phyloP scores from a whole-genome alignment of 2,797 vertebrate genomes.

The Emys orbicularis region DNA sequence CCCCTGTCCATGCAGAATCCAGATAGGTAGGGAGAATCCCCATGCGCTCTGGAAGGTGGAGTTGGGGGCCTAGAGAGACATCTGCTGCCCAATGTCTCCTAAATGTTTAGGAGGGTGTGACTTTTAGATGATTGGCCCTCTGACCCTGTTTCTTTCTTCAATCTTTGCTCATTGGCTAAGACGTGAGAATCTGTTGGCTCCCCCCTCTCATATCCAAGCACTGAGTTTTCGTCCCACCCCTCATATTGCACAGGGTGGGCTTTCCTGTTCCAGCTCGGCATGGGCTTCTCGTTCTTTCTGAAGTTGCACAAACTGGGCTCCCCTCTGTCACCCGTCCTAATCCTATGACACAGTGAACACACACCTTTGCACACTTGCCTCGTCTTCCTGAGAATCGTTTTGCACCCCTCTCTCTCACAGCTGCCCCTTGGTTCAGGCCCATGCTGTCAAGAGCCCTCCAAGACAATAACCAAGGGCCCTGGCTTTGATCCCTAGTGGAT shows the following conservation, averaged over 20 bases:
- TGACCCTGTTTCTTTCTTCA: not conserved
- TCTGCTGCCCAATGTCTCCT: not conserved
- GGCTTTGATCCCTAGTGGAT: not conserved
- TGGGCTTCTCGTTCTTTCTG: not conserved
- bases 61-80: not conserved
- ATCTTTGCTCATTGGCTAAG: not conserved
- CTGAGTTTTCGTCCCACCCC: not conserved
- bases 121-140: not conserved
- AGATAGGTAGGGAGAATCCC: not conserved
- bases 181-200: not conserved
- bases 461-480: constrained; percentile 26
- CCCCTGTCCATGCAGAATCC: not conserved
- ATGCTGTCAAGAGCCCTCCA: constrained; percentile 1
- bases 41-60: not conserved
- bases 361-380: constrained; percentile 38
- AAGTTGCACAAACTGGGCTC: not conserved
- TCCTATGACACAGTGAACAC: not conserved
- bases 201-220: not conserved
- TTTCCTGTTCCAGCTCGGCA: not conserved
- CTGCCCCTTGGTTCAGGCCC: constrained; percentile 1
- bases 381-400: constrained; percentile 19
- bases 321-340: not conserved
- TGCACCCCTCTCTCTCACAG: not conserved
- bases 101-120: not conserved
- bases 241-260: not conserved